phyloP scores from a whole-genome alignment of 2,113 vertebrate species.

The Ciconia boyciana region DNA sequence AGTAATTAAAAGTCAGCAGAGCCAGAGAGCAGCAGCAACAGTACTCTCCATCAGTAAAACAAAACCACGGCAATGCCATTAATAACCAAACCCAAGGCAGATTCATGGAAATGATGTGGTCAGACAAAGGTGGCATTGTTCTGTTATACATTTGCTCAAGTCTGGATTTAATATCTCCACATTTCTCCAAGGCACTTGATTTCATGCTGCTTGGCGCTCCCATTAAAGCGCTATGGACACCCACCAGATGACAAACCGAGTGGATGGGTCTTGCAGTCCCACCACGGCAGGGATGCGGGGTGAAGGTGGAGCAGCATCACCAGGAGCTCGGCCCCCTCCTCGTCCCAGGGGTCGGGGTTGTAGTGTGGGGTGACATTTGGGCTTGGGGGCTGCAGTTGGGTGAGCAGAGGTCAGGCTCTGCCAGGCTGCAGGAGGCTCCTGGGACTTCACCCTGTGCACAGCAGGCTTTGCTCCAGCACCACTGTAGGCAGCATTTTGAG shows the following conservation, averaged over 20 bases:
- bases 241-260: neutral
- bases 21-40: neutral
- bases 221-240: accelerated
- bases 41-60: neutral
- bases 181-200: neutral
- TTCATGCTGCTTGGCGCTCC: neutral
- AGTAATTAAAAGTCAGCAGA: neutral
- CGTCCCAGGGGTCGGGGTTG: accelerated
- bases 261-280: neutral
- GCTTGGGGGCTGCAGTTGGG: neutral
- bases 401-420: neutral
- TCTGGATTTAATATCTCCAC: neutral
- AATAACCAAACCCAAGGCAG: neutral
- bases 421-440: neutral
- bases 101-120: neutral
- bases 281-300: accelerated
- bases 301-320: neutral
- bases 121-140: neutral
- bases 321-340: neutral
- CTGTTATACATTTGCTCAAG: accelerated
- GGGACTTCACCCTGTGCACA: neutral
- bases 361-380: accelerated
- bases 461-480: neutral
- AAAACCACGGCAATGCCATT: neutral
- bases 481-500: neutral